Base-by-base conservation (phyloP, 2,888 invertebrate genomes). In the Lasius fuliginosus region DNA sequence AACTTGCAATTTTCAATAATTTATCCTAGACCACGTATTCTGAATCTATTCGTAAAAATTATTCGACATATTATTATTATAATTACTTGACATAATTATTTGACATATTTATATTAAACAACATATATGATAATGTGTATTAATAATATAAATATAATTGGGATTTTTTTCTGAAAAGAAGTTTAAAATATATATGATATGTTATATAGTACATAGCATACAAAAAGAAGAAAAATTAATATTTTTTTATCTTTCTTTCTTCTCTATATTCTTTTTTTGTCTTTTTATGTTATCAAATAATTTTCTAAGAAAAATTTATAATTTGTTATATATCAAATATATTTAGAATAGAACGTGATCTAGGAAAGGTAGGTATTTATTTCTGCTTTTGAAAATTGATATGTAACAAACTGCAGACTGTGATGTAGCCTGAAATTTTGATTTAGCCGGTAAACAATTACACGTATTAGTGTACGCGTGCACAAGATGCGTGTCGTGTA, bases 361-460 rank as follows among this genome's bases (percentile, higher is more conserved):
- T 46, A 23, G 79, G 42, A 46, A 18, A 60, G 0, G 4, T 33
- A 36, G 18, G 12, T 23, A 33, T 46, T 46, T 30, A 46, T 60
- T 60, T 49, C 36, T 42, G 53, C 46, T 79, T 79, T 73, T 73
- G 49, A 74, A 36, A 53, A 53, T 53, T 53, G 4, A 68, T 82
- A 77, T 85, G 84, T 88, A 86, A 89, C 83, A 85, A 91, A 90
- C 84, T 68, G 87, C 87, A 86, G 89, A 90, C 92, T 92, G 92
- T 92, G 92, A 92, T 92, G 89, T 86, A 86, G 87, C 90, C 86
- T 81, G 85, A 86, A 86, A 89, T 82, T 89, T 91, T 88, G 30
- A 62, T 86, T 88, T 87, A 76, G 74, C 71, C 79, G 58, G 62
- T 88, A 87, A 76, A 71, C 73, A 68, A 87, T 62, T 82, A 62